Base-by-base conservation (phyloP, 1,140 invertebrate species). In the Drosophila nasuta region DNA sequence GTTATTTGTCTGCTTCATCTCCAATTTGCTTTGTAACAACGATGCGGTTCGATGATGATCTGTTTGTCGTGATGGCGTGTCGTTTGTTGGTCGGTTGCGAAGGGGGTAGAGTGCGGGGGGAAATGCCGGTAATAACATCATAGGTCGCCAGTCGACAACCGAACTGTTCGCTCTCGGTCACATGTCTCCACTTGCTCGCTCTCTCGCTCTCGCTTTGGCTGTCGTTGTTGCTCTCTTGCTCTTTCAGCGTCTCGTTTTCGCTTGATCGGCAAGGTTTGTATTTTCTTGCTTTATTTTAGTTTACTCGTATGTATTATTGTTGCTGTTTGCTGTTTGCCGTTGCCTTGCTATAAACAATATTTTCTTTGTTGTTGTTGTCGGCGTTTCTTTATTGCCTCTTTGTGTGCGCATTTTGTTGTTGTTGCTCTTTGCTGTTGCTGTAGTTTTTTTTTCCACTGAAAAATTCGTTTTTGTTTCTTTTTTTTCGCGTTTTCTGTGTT, bases 81-180 rank as follows among this genome's bases (percentile, higher is more conserved):
- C 45, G 7, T 5, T 2, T 8, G 17, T 1, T 5, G 11, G 3
- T 2, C 6, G 35, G 51, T 1, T 2, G 2, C 8, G 62, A 5
- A 41, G 8, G 17, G 11, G 20, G 4, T 25, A 25, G 20, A 25
- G 20, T 25, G 20, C 20, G 0, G 30, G 56, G 35, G 13, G 10
- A 35, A 48, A 43, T 65, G 82, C 82, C 82, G 82, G 82, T 87
- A 86, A 85, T 85, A 86, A 74, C 76, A 88, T 74, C 83, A 82
- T 82, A 88, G 79, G 72, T 88, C 82, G 80, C 60, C 20, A 41
- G 38, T 41, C 11, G 38, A 25, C 20, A 70, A 51, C 30, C 54
- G 58, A 35, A 48, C 15, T 41, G 10, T 57, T 8, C 20, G 15
- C 56, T 67, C 48, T 65, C 49, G 60, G 59, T 81, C 82, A 71